Percentiles rank a stretch among this genome's conserved stretches.
These are phyloP conservation scores for Globia sparganii DNA, from an alignment of 2,888 invertebrate genomes.

Conservation along the genomic window DNA sequence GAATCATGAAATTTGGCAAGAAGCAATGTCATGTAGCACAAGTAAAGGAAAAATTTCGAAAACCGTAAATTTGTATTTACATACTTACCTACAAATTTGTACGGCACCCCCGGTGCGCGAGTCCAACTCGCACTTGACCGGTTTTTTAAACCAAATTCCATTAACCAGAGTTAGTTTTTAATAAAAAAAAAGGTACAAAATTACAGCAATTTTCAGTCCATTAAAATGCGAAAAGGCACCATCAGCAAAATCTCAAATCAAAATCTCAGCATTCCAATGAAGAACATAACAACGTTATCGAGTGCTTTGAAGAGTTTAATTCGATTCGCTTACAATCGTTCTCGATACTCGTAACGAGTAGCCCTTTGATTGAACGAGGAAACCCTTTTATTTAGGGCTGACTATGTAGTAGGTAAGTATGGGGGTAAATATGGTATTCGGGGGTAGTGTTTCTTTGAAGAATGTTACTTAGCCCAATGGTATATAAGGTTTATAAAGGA, in stretches of 20 bases:
- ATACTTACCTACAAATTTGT: no score
- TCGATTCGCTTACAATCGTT: conserved; percentile 67
- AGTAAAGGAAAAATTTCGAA: no score
- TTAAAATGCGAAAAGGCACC: conserved; percentile 9
- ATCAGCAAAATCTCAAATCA: conserved; percentile 28
- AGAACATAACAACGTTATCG: conserved; percentile 75
- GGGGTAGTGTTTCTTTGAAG: conserved; percentile 17
- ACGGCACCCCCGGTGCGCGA: no score
- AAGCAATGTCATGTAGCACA: no score
- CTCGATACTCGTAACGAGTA: conserved; percentile 58
- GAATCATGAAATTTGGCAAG: no score
- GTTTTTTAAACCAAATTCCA: no score
- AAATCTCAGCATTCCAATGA: conserved; percentile 66
- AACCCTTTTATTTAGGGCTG: conserved; percentile 57
- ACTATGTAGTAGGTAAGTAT: conserved; percentile 19
- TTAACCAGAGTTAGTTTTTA: no score
- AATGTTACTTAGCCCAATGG: conserved; percentile 25
- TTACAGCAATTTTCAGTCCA: background rate
- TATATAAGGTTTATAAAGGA: no score
- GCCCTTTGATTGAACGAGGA: conserved; percentile 56
- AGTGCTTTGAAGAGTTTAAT: conserved; percentile 73
- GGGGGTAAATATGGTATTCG: conserved; percentile 9
- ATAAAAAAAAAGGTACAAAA: no score
- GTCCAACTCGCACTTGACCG: no score
- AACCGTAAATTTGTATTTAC: no score